Percentiles rank a stretch among this genome's conserved stretches.
Evolutionary conservation across 2,888 invertebrate genomes (phyloP).

Genomic region (Euplexia lucipara): DNA sequence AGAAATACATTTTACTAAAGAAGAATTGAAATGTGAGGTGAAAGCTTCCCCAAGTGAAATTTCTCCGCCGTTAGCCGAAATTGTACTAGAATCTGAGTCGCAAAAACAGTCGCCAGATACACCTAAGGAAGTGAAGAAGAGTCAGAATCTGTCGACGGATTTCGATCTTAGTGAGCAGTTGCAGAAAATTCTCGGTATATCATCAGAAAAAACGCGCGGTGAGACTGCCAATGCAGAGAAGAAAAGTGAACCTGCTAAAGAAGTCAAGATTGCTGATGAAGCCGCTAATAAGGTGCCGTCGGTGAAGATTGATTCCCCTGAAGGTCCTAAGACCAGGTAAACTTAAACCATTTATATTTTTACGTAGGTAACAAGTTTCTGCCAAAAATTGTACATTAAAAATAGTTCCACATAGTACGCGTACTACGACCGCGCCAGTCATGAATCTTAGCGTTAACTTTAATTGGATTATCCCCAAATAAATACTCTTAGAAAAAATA

Average conservation of each 20-base stretch:
- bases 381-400: too few relatives aligned
- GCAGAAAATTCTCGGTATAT: constrained; percentile 88
- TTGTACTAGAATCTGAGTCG: constrained; percentile 76
- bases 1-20: constrained; percentile 85
- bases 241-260: constrained; percentile 81
- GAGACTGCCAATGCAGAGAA: constrained; percentile 78
- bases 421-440: too few relatives aligned
- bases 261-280: constrained; percentile 85
- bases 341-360: neutral
- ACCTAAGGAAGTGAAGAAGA: constrained; percentile 87
- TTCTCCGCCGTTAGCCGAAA: constrained; percentile 84
- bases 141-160: constrained; percentile 88
- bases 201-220: constrained; percentile 85
- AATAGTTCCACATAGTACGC: too few relatives aligned
- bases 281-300: constrained; percentile 80
- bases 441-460: too few relatives aligned
- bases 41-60: constrained; percentile 88
- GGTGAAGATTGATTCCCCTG: constrained; percentile 89
- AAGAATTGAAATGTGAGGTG: constrained; percentile 78
- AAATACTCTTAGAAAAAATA: too few relatives aligned
- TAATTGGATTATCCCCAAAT: too few relatives aligned
- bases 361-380: neutral
- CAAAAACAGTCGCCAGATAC: constrained; percentile 87
- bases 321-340: constrained; percentile 83
- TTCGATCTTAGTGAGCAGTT: constrained; percentile 88